Percentiles rank a stretch among this genome's conserved stretches.
Evolutionary conservation across 2,888 invertebrate genomes (phyloP).

Genomic region (Hymenopus coronatus): DNA sequence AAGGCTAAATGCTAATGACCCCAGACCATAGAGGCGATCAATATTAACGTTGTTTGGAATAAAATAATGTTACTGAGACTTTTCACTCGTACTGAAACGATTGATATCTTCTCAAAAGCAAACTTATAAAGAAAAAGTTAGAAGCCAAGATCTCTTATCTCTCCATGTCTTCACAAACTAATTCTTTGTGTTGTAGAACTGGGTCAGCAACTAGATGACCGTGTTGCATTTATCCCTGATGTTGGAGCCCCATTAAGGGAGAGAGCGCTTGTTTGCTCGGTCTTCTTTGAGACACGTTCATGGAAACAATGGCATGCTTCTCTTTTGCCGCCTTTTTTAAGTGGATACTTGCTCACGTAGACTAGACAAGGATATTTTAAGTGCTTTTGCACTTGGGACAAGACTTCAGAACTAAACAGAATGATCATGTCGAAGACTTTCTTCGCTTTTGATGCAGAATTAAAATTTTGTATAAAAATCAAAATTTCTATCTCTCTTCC

Average conservation of each 20-base stretch:
- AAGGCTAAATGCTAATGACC: too few species aligned
- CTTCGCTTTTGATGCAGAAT: too few species aligned
- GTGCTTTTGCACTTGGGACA: not conserved
- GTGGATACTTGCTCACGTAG: not conserved
- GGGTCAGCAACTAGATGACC: not conserved
- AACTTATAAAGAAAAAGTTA: too few species aligned
- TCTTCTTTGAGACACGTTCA: not conserved
- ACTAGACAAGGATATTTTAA: not conserved
- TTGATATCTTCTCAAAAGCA: too few species aligned
- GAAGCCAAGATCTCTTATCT: too few species aligned
- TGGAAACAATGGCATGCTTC: not conserved
- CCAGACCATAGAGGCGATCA: too few species aligned
- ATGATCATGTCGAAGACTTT: not conserved
- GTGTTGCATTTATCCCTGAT: not conserved
- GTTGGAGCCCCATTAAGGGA: not conserved
- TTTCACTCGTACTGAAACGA: too few species aligned
- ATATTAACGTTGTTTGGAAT: too few species aligned
- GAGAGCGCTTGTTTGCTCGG: not conserved
- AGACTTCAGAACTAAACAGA: not conserved
- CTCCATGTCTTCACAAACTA: too few species aligned
- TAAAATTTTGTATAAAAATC: too few species aligned
- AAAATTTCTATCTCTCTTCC: too few species aligned
- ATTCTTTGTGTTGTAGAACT: not conserved
- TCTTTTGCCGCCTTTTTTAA: not conserved
- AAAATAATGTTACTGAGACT: too few species aligned